Conservation (phyloP, 2,888 invertebrate species). For the Rotaria magnacalcarata region DNA sequence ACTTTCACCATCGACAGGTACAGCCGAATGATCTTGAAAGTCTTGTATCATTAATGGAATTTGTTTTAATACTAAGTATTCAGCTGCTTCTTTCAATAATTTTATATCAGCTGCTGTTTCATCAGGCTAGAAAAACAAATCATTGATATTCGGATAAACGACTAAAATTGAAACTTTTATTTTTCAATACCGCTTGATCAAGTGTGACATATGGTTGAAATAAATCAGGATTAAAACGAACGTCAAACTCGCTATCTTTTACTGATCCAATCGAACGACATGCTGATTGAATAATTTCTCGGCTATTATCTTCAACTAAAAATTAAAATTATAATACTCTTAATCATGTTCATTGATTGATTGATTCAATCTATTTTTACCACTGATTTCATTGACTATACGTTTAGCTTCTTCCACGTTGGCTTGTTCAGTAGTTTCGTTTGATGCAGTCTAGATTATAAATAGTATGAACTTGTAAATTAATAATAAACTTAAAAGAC, state of each 20-base stretch:
- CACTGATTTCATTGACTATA: conserved; percentile 74
- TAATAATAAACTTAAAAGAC: background rate
- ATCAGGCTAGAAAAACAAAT: conserved; percentile 60
- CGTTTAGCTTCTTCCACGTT: conserved; percentile 79
- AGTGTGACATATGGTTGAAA: conserved; percentile 89
- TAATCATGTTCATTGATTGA: no score
- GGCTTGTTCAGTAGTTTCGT: conserved; percentile 46
- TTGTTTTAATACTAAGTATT: conserved; percentile 86
- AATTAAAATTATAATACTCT: background rate
- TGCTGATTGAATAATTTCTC: conserved; percentile 77
- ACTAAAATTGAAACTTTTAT: conserved; percentile 14
- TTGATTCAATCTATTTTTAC: background rate
- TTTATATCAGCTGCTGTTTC: conserved; percentile 76
- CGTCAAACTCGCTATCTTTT: conserved; percentile 89
- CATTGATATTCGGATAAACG: background rate
- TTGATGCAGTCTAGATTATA: background rate
- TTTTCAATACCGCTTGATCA: conserved; percentile 64
- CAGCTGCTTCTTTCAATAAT: conserved; percentile 87
- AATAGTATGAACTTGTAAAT: background rate
- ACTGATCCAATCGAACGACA: conserved; percentile 85
- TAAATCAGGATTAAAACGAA: conserved; percentile 95
- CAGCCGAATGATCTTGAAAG: conserved; percentile 76
- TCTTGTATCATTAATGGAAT: conserved; percentile 77
- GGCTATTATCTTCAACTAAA: conserved; percentile 78
- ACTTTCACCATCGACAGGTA: conserved; percentile 88